A percentile compares a stretch with the other conserved stretches of the same genome.
Evolutionary conservation across 1,140 invertebrate genomes (phyloP).

Genomic region (Neodiprion fabricii): DNA sequence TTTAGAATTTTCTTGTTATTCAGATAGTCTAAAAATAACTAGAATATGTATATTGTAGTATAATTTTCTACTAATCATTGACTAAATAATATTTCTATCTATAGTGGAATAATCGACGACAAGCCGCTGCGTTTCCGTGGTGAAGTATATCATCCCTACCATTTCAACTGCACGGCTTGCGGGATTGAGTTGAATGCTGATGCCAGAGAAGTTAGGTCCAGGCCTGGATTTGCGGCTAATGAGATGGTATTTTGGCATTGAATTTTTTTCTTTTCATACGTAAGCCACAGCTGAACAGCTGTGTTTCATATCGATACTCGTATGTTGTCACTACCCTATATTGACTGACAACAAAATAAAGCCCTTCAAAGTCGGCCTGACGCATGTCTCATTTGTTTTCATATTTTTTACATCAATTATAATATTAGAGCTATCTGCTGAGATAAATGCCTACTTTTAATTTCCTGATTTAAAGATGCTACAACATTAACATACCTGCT

Average conservation of each 20-base stretch:
- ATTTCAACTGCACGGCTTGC: slow-evolving; percentile 97
- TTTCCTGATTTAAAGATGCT: slow-evolving; percentile 26
- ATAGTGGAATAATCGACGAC: slow-evolving; percentile 93
- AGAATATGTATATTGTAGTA: neutral
- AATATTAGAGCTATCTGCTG: too few species aligned
- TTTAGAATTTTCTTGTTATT: slow-evolving; percentile 17
- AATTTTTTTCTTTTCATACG: neutral
- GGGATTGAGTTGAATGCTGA: slow-evolving; percentile 87
- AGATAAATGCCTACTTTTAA: slow-evolving; percentile 13
- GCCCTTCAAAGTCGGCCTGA: too few species aligned
- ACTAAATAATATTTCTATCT: slow-evolving; percentile 37
- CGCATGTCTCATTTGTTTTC: too few species aligned
- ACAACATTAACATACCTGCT: slow-evolving; percentile 11
- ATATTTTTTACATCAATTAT: too few species aligned
- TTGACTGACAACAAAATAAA: neutral
- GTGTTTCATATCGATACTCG: neutral
- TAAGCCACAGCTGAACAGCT: neutral
- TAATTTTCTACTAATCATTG: too few species aligned
- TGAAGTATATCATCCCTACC: slow-evolving; percentile 98
- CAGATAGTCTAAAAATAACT: neutral
- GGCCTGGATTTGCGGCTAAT: slow-evolving; percentile 88
- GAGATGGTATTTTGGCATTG: slow-evolving; percentile 71
- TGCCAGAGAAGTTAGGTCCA: slow-evolving; percentile 91
- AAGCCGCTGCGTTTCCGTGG: slow-evolving; percentile 95
- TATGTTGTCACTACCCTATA: neutral